A percentile compares a stretch with the other conserved stretches of the same genome.
These are phyloP conservation scores for Drosophila nigricruria DNA, from an alignment of 2,888 invertebrate species.

Conservation along the genomic window DNA sequence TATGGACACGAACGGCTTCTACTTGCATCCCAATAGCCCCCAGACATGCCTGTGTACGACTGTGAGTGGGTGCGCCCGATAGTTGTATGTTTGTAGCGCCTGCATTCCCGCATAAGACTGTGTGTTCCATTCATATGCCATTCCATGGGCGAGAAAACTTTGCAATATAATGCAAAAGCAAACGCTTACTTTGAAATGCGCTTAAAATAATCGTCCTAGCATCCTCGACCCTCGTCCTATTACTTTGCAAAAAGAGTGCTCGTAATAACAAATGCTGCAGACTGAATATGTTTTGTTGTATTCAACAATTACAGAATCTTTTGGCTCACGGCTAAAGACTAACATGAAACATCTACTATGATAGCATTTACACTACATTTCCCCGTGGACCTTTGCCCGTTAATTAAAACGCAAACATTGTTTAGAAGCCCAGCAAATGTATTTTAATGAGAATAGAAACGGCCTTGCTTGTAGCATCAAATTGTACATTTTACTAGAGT, in stretches of 20 bases:
- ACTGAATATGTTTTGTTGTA: not conserved
- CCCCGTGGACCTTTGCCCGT: not conserved
- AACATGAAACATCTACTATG: too few relatives aligned
- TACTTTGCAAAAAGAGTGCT: not conserved
- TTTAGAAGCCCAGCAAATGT: constrained; percentile 4
- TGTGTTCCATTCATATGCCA: constrained; percentile 11
- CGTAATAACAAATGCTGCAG: not conserved
- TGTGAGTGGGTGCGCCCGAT: not conserved
- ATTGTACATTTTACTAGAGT: constrained; percentile 19
- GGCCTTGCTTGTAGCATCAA: constrained; percentile 5
- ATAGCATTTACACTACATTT: not conserved
- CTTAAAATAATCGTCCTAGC: constrained; percentile 6
- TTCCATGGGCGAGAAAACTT: constrained; percentile 19
- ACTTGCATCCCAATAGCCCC: constrained; percentile 18
- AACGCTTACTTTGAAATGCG: constrained; percentile 1
- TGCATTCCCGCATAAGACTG: constrained; percentile 6
- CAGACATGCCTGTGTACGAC: not conserved
- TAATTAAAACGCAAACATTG: constrained; percentile 16
- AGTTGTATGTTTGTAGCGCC: not conserved
- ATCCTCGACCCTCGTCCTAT: not conserved
- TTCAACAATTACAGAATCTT: not conserved
- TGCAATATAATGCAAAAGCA: constrained; percentile 6
- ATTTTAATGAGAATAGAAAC: not conserved
- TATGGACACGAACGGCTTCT: constrained; percentile 26
- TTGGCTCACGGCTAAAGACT: not conserved